These are phyloP conservation scores for Prietella phreatophila DNA, from an alignment of 2,113 vertebrate genomes.

Conservation along the genomic window DNA sequence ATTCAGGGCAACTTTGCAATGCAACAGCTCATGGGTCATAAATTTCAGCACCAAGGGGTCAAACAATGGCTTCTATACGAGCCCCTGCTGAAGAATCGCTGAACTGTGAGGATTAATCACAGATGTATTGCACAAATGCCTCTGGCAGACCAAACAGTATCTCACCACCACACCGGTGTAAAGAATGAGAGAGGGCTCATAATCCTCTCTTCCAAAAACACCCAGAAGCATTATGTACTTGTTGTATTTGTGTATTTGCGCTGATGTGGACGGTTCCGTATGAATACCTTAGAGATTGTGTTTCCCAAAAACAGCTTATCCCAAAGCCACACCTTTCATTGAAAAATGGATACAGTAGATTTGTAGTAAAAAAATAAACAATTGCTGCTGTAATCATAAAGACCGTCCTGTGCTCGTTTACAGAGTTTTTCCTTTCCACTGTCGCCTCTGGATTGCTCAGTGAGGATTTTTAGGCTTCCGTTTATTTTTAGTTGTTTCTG, in stretches of 20 bases:
- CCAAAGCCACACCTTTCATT: neutral
- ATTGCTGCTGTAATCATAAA: neutral
- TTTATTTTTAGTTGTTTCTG: neutral
- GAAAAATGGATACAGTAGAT: neutral
- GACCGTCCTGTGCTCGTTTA: neutral
- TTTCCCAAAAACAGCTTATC: neutral
- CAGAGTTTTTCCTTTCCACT: neutral
- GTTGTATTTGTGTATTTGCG: neutral
- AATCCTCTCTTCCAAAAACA: neutral
- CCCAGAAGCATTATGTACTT: neutral
- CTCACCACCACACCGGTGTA: neutral
- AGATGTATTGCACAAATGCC: neutral
- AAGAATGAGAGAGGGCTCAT: neutral
- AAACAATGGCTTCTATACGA: constrained; percentile 18
- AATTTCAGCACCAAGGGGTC: constrained; percentile 6
- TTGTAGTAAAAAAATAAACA: neutral
- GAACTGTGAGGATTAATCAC: constrained; percentile 22
- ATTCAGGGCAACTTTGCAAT: neutral
- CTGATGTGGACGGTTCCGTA: neutral
- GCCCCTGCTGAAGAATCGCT: constrained; percentile 3
- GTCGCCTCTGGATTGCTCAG: neutral
- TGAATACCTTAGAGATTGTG: neutral
- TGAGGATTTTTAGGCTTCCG: neutral
- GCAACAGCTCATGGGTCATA: constrained; percentile 4
- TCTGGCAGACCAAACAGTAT: neutral